Base-by-base conservation (phyloP, 2,113 vertebrate genomes). In the Pangasianodon hypophthalmus region DNA sequence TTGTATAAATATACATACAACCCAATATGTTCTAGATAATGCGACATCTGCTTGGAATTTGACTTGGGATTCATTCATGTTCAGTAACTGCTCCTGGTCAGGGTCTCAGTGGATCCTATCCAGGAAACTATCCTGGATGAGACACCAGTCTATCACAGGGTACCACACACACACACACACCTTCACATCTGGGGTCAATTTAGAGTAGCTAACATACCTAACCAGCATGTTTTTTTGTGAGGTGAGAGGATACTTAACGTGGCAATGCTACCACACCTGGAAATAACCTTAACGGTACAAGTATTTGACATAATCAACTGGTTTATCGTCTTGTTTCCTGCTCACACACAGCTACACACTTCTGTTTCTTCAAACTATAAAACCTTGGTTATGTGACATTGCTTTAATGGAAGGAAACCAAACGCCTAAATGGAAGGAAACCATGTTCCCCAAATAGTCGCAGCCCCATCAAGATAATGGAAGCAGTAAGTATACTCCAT, bases 351-450 rank as follows among this genome's bases (percentile, higher is more conserved):
- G 32, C 71, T 58, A 41, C 52, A 75, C 37, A 26, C 32, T 75
- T 41, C 37, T 29, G 14, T 32, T 86, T 32, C 86, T 81, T 54
- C 62, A 62, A 52, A 60, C 52, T n/a, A 77, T 79, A 87, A 56
- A 48, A 48, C 37, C 8, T 32, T 21, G 8, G 26, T n/a, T 6
- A 7, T 19, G 7, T 21, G 56, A 79, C 41, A n/a, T 19, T 50
- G 58, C 48, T 48, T 84, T 62, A 26, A 60, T 24, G 1, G 50
- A 84, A 37, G 10, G 44, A 64, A 64, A 67, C 6, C 46, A 69
- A 69, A 52, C 52, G 46, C 26, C 26, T 52, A 80, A 14, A 52
- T 16, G 29, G 14, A 86, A 71, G 4, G 41, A n/a, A 64, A 64
- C 5, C 21, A 44, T 85, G 44, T 16, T 64, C 24, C 60, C 29